Conservation (phyloP, 2,888 invertebrate species). For the Diarsia rubi region DNA sequence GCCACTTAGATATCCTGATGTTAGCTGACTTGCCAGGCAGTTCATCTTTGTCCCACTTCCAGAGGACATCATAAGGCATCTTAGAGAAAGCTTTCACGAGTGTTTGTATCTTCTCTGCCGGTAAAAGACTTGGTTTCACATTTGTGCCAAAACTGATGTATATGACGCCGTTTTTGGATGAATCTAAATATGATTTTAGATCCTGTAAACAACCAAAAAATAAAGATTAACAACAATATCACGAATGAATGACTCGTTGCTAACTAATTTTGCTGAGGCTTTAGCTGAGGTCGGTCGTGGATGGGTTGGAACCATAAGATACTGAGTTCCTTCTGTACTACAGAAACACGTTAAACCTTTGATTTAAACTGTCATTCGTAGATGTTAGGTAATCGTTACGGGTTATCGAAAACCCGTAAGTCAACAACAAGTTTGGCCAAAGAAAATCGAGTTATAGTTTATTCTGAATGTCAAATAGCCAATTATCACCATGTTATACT, state of each 20-base stretch:
- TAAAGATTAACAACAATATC: neutral
- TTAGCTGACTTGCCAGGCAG: constrained; percentile 78
- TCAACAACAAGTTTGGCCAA: neutral
- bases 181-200: constrained; percentile 77
- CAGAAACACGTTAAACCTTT: neutral
- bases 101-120: constrained; percentile 73
- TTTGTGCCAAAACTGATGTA: constrained; percentile 87
- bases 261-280: neutral
- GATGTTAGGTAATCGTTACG: too few relatives aligned
- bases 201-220: constrained; percentile 69
- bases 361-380: neutral
- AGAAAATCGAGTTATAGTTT: too few relatives aligned
- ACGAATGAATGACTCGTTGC: neutral
- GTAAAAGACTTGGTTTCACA: constrained; percentile 74
- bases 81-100: constrained; percentile 79
- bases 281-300: too few relatives aligned
- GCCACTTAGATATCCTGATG: constrained; percentile 84
- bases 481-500: too few relatives aligned
- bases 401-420: too few relatives aligned
- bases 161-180: constrained; percentile 82
- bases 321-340: neutral
- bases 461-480: too few relatives aligned
- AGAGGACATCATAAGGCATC: constrained; percentile 84
- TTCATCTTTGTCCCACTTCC: constrained; percentile 85
- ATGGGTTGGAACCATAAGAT: neutral